Evolutionary conservation across 2,888 invertebrate genomes (phyloP).

Genomic region (Acanthopleura granulata): DNA sequence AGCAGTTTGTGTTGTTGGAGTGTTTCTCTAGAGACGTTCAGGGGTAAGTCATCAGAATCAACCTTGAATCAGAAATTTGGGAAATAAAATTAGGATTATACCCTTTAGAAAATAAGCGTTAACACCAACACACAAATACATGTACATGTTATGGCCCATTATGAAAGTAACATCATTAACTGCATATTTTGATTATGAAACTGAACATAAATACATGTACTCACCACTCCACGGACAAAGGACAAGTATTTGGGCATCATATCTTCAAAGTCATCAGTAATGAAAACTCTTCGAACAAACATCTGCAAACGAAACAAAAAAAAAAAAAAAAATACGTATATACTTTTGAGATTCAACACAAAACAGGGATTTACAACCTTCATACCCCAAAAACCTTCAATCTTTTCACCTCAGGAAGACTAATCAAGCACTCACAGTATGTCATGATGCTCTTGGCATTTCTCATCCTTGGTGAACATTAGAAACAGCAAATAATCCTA

Average conservation of each 20-base stretch:
- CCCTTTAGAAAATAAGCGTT: neutral
- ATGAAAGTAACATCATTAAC: too few relatives aligned
- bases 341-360: neutral
- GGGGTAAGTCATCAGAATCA: slow-evolving; percentile 97
- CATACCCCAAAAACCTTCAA: too few relatives aligned
- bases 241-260: slow-evolving; percentile 98
- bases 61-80: slow-evolving; percentile 68
- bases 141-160: too few relatives aligned
- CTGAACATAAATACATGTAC: slow-evolving; percentile 32
- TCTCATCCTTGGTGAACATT: neutral
- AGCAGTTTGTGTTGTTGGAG: slow-evolving; percentile 98
- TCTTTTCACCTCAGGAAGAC: neutral
- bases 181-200: too few relatives aligned
- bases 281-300: slow-evolving; percentile 98
- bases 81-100: neutral
- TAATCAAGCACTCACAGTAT: neutral
- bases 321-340: neutral
- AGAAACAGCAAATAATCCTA: too few relatives aligned
- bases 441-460: neutral
- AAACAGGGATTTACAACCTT: too few relatives aligned
- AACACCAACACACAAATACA: too few relatives aligned
- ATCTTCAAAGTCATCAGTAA: slow-evolving; percentile 99
- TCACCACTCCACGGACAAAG: slow-evolving; percentile 92
- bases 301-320: slow-evolving; percentile 74
- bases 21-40: slow-evolving; percentile 98